Percentiles rank a stretch among this genome's conserved stretches.
These are phyloP conservation scores for Gnathonemus echidnorhynchus DNA, from an alignment of 2,113 vertebrate genomes.

Conservation along the genomic window DNA sequence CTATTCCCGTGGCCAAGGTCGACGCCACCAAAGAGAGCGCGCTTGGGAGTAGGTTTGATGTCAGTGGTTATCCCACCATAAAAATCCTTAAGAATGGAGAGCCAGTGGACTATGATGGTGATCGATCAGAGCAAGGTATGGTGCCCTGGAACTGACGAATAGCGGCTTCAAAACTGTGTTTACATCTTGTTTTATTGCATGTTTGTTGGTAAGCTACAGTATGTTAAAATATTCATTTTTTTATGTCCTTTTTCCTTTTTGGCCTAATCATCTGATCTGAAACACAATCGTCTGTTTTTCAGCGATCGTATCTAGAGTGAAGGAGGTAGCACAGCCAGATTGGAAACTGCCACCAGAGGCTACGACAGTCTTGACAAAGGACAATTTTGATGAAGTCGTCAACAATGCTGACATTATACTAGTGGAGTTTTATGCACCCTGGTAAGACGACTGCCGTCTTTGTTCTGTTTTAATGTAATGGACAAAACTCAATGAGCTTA, in stretches of 20 bases:
- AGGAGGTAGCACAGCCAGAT: conserved; percentile 77
- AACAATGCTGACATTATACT: conserved; percentile 85
- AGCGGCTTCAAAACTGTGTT: not conserved
- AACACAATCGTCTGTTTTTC: conserved; percentile 21
- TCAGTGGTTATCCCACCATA: conserved; percentile 91
- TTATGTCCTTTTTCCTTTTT: not conserved
- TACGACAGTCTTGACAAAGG: conserved; percentile 82
- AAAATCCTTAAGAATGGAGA: conserved; percentile 93
- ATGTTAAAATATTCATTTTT: not conserved
- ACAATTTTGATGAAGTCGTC: conserved; percentile 83
- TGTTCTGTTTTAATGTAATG: too few relatives aligned
- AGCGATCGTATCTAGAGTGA: conserved; percentile 83
- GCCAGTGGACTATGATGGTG: conserved; percentile 82
- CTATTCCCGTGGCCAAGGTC: conserved; percentile 86
- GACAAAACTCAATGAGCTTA: not conserved
- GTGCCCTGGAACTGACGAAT: too few relatives aligned
- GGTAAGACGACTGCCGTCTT: conserved; percentile 58
- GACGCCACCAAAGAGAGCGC: conserved; percentile 73
- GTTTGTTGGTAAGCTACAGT: not conserved
- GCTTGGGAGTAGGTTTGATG: conserved; percentile 75
- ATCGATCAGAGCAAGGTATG: conserved; percentile 75
- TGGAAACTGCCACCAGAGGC: conserved; percentile 90
- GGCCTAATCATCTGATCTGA: too few relatives aligned
- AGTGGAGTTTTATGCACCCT: conserved; percentile 98
- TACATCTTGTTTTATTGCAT: not conserved